phyloP scores from a whole-genome alignment of 2,797 vertebrate genomes.

The Ambastaia sidthimunki region DNA sequence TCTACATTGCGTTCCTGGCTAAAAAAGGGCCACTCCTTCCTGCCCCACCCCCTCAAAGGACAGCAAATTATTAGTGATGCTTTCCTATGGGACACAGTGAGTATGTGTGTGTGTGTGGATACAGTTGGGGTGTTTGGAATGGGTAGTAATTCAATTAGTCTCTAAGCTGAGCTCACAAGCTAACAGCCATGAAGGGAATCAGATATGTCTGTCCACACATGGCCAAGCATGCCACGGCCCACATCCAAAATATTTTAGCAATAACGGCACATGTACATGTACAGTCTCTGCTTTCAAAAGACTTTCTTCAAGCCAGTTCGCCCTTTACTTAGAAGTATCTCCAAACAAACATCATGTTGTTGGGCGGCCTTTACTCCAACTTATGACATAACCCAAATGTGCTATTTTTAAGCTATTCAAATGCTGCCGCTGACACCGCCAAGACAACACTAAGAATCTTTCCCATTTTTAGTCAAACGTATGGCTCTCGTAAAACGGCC shows the following conservation, averaged over 20 bases:
- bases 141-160: slow-evolving; percentile 79
- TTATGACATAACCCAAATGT: neutral
- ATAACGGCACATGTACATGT: neutral
- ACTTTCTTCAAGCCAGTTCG: neutral
- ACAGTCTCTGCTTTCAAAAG: slow-evolving; percentile 4
- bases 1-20: slow-evolving; percentile 43
- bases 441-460: slow-evolving; percentile 34
- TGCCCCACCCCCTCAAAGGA: slow-evolving; percentile 56
- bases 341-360: neutral
- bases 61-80: slow-evolving; percentile 74
- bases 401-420: neutral
- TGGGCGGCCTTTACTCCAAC: neutral
- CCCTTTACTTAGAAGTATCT: neutral
- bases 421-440: slow-evolving; percentile 17
- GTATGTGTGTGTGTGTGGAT: neutral
- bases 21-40: slow-evolving; percentile 33
- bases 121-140: slow-evolving; percentile 51
- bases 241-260: slow-evolving; percentile 13
- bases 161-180: slow-evolving; percentile 69
- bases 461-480: slow-evolving; percentile 4
- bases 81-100: slow-evolving; percentile 62
- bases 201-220: slow-evolving; percentile 67
- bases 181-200: slow-evolving; percentile 59
- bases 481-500: slow-evolving; percentile 7
- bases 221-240: slow-evolving; percentile 51